Evolutionary conservation across 92 coral and sea anemone genomes (phyloP).

Genomic region (Palythoa grandiflora): DNA sequence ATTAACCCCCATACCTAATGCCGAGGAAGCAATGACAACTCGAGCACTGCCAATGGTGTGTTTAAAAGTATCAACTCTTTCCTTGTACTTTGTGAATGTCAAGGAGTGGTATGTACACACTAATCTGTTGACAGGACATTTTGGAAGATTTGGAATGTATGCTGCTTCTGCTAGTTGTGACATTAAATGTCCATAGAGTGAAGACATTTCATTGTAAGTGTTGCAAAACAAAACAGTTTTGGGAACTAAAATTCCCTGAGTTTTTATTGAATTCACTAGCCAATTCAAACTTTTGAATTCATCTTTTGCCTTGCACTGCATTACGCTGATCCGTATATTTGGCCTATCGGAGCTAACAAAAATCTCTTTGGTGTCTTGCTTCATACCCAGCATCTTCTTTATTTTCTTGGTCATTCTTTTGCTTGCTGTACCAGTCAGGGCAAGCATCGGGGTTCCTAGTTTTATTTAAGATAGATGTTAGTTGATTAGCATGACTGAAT

Average conservation of each 20-base stretch:
- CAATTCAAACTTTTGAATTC: slow-evolving; percentile 24
- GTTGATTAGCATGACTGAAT: neutral
- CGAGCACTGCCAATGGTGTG: slow-evolving; percentile 26
- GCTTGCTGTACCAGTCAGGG: neutral
- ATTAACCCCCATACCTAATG: slow-evolving; percentile 46
- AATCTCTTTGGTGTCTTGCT: slow-evolving; percentile 19
- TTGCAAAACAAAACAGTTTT: slow-evolving; percentile 49
- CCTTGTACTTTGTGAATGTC: slow-evolving; percentile 30
- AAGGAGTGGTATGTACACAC: slow-evolving; percentile 24
- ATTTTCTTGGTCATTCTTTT: no score
- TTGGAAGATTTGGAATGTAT: neutral
- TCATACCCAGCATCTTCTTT: slow-evolving; percentile 18
- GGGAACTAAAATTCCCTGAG: neutral
- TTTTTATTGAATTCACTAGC: slow-evolving; percentile 7
- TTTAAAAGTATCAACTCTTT: slow-evolving; percentile 42
- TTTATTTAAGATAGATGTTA: neutral
- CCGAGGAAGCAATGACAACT: slow-evolving; percentile 49
- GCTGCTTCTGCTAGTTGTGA: neutral
- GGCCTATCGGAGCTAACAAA: slow-evolving; percentile 36
- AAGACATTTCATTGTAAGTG: slow-evolving; percentile 35
- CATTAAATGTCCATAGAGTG: slow-evolving; percentile 16
- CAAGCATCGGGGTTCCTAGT: neutral
- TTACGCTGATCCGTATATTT: slow-evolving; percentile 24
- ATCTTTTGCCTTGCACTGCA: neutral
- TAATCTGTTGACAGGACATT: slow-evolving; percentile 35